phyloP scores from a whole-genome alignment of 2,113 vertebrate genomes.

The Phylloscopus trochiloides region DNA sequence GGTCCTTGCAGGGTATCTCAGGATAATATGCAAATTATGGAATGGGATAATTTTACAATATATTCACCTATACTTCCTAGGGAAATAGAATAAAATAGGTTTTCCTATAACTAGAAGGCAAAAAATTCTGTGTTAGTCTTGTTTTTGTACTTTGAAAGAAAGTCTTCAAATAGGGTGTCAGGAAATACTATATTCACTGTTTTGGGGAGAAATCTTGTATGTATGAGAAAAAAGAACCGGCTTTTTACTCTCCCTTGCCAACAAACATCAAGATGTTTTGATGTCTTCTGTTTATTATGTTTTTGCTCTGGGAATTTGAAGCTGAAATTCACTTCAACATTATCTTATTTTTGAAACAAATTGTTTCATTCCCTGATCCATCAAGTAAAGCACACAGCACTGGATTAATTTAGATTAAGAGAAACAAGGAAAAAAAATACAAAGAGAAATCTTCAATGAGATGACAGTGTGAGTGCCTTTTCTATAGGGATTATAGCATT shows the following conservation, averaged over 20 bases:
- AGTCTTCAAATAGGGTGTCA: background rate
- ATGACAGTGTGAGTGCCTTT: background rate
- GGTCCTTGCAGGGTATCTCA: background rate
- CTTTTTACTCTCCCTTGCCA: background rate
- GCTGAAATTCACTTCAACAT: constrained; percentile 31
- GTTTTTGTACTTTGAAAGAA: background rate
- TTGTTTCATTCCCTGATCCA: background rate
- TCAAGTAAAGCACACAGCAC: background rate
- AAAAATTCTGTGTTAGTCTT: background rate
- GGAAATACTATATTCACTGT: background rate
- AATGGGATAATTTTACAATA: background rate
- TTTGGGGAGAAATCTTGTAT: background rate
- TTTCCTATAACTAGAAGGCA: background rate
- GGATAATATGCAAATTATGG: background rate
- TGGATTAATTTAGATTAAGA: constrained; percentile 50
- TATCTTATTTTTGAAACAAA: constrained; percentile 37
- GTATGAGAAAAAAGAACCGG: background rate
- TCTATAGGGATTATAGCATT: background rate
- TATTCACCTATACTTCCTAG: background rate
- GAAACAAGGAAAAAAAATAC: background rate
- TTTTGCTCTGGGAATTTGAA: constrained; percentile 8
- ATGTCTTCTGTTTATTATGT: constrained; percentile 1
- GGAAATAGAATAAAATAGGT: background rate
- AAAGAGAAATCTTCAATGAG: background rate
- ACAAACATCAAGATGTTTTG: background rate